A percentile compares a stretch with the other conserved stretches of the same genome.
These are phyloP conservation scores for Ips nitidus DNA, from an alignment of 1,140 invertebrate species.

Conservation along the genomic window DNA sequence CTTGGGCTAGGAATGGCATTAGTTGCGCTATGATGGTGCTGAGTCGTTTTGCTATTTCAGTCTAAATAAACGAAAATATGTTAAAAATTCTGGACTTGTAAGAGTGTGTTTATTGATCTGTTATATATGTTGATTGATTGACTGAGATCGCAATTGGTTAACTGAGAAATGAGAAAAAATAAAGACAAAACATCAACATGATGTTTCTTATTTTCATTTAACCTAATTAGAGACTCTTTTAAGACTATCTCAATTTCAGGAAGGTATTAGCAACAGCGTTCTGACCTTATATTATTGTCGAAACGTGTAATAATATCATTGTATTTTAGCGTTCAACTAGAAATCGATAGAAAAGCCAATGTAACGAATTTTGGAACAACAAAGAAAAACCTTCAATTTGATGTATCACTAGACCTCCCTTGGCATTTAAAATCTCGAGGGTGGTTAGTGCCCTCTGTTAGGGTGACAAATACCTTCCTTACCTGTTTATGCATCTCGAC, in stretches of 20 bases:
- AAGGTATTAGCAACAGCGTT: no score
- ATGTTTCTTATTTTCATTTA: neutral
- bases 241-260: no score
- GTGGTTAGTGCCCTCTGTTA: neutral
- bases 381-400: neutral
- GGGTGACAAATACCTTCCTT: constrained; percentile 49
- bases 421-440: neutral
- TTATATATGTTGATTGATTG: no score
- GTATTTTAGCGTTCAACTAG: no score
- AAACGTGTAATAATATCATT: no score
- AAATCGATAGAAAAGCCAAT: no score
- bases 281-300: no score
- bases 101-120: no score
- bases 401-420: neutral
- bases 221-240: no score
- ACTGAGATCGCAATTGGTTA: no score
- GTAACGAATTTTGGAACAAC: no score
- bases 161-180: neutral
- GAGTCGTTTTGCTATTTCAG: constrained; percentile 90
- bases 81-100: neutral
- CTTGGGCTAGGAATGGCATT: constrained; percentile 87
- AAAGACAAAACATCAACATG: neutral
- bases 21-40: constrained; percentile 90
- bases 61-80: constrained; percentile 61
- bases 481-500: constrained; percentile 99